Conservation (phyloP, 2,888 invertebrate genomes). For the Sussaba pulchella region DNA sequence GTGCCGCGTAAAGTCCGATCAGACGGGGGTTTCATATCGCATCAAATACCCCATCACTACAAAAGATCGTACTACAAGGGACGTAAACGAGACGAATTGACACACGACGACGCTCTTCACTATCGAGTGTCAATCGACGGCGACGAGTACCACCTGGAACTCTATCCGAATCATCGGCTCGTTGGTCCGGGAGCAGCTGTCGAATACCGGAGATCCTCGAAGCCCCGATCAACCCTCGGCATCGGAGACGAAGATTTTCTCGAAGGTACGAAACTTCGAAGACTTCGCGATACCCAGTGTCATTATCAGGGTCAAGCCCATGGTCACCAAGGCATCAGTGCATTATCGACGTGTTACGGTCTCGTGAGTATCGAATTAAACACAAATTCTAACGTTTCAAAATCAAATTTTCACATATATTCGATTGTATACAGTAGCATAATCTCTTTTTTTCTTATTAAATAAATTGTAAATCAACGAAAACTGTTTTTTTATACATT, state of each 20-base stretch:
- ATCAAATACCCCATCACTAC: slow-evolving; percentile 81
- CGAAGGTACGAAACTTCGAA: slow-evolving; percentile 70
- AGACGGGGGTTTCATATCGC: slow-evolving; percentile 80
- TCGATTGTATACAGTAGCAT: too few species aligned
- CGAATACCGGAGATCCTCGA: slow-evolving; percentile 65
- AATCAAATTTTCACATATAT: not conserved
- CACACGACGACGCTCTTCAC: slow-evolving; percentile 77
- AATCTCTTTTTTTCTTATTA: too few species aligned
- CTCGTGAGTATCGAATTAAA: slow-evolving; percentile 71
- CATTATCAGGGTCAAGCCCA: slow-evolving; percentile 84
- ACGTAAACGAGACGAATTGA: slow-evolving; percentile 66
- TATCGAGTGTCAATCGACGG: slow-evolving; percentile 81
- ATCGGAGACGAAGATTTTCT: slow-evolving; percentile 47
- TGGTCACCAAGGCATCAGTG: slow-evolving; percentile 78
- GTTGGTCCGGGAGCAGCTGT: slow-evolving; percentile 80
- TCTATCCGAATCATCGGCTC: slow-evolving; percentile 80
- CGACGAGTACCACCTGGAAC: slow-evolving; percentile 79
- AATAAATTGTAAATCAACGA: too few species aligned
- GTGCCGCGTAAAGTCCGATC: slow-evolving; percentile 80
- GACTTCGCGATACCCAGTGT: slow-evolving; percentile 78
- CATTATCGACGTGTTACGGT: slow-evolving; percentile 84
- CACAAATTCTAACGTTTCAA: not conserved
- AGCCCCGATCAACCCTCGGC: slow-evolving; percentile 50
- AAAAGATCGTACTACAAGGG: slow-evolving; percentile 70
- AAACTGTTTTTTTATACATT: too few species aligned